Conservation (phyloP, 2,113 vertebrate genomes). For the Eptesicus fuscus region DNA sequence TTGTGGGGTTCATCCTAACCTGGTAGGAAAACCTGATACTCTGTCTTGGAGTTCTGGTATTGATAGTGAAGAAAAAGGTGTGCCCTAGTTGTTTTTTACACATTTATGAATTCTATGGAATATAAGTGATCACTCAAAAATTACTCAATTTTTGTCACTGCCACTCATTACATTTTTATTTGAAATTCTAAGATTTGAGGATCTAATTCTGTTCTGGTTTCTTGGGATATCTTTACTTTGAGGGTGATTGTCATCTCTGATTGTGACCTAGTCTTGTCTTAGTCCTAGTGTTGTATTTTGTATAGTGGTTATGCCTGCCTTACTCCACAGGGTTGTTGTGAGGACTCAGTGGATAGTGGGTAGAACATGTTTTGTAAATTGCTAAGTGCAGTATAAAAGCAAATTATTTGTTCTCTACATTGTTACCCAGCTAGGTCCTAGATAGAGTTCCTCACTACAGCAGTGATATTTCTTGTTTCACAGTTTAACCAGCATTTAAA, state of each 20-base stretch:
- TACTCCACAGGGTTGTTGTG: neutral
- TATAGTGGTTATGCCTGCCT: neutral
- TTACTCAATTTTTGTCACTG: neutral
- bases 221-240: neutral
- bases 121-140: neutral
- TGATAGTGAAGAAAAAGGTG: neutral
- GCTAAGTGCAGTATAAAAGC: neutral
- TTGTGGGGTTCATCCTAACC: neutral
- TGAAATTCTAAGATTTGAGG: neutral
- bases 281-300: neutral
- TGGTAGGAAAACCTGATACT: neutral
- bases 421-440: neutral
- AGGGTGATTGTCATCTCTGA: neutral
- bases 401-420: neutral
- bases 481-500: neutral
- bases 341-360: neutral
- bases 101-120: neutral
- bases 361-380: neutral
- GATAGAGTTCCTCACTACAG: neutral
- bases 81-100: neutral
- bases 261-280: neutral
- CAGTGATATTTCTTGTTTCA: slow-evolving; percentile 7
- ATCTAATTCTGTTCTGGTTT: neutral
- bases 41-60: neutral
- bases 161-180: neutral